These are phyloP conservation scores for Chlamydotis undulata DNA, from an alignment of 2,113 vertebrate genomes.

Conservation along the genomic window DNA sequence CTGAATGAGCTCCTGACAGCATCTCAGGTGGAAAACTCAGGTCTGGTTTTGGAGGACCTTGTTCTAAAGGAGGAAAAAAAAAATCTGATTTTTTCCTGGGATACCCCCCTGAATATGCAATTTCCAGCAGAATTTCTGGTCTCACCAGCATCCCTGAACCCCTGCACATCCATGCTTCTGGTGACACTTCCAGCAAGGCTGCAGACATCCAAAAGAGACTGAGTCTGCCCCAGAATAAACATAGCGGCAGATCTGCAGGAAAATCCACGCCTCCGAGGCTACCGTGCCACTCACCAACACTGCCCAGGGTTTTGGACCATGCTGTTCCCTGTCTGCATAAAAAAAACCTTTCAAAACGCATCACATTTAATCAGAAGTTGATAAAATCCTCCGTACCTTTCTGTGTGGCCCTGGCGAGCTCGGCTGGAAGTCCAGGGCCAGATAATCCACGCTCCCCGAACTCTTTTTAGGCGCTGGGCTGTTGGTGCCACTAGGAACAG, in stretches of 20 bases:
- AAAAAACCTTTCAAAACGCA: neutral
- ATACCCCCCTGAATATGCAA: neutral
- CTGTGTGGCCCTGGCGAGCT: constrained; percentile 92
- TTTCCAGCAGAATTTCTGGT: neutral
- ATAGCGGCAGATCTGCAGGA: neutral
- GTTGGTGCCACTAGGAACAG: constrained; percentile 91
- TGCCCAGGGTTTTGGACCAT: neutral
- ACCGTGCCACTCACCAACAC: neutral
- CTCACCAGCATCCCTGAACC: neutral
- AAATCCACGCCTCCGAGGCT: neutral
- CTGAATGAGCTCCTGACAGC: neutral
- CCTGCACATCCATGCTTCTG: neutral
- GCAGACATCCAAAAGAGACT: neutral
- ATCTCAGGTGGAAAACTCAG: neutral
- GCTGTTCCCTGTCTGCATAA: neutral
- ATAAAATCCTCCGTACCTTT: constrained; percentile 78
- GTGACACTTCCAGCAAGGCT: neutral
- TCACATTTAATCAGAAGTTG: neutral
- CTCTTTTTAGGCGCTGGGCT: constrained; percentile 95
- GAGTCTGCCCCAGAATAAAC: neutral
- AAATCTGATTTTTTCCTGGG: neutral
- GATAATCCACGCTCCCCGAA: constrained; percentile 90
- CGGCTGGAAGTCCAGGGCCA: constrained; percentile 95
- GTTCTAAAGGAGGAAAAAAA: neutral
- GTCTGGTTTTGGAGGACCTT: neutral